A percentile compares a stretch with the other conserved stretches of the same genome.
phyloP scores from a whole-genome alignment of 1,140 invertebrate genomes.

The Palaemon carinicauda region DNA sequence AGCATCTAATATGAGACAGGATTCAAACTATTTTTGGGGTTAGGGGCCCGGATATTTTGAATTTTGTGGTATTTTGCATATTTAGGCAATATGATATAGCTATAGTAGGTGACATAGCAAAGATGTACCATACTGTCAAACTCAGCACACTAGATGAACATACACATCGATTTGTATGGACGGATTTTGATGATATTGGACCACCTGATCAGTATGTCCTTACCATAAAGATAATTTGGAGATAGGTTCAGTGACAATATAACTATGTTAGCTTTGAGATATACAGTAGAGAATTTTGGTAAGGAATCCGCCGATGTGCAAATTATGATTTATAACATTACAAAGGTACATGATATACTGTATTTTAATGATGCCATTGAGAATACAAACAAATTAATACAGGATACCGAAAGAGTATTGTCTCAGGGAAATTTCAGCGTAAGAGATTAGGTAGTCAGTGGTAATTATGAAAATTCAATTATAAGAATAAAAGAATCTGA shows the following conservation, averaged over 20 bases:
- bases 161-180: background rate
- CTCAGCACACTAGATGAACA: background rate
- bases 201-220: background rate
- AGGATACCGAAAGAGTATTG: background rate
- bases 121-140: conserved; percentile 1
- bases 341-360: conserved; percentile 9
- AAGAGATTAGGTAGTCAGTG: background rate
- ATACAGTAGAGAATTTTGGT: background rate
- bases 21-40: background rate
- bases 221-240: background rate
- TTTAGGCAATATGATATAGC: background rate
- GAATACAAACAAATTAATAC: background rate
- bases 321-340: background rate
- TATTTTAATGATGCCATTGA: background rate
- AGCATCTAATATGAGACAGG: background rate
- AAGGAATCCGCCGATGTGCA: background rate
- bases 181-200: background rate
- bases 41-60: background rate
- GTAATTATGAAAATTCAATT: background rate
- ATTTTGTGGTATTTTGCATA: background rate
- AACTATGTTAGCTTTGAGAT: background rate
- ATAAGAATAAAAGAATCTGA: background rate
- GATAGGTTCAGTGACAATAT: background rate
- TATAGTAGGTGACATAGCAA: background rate
- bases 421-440: background rate